phyloP scores from a whole-genome alignment of 2,113 vertebrate genomes.

The Podarcis cretensis region DNA sequence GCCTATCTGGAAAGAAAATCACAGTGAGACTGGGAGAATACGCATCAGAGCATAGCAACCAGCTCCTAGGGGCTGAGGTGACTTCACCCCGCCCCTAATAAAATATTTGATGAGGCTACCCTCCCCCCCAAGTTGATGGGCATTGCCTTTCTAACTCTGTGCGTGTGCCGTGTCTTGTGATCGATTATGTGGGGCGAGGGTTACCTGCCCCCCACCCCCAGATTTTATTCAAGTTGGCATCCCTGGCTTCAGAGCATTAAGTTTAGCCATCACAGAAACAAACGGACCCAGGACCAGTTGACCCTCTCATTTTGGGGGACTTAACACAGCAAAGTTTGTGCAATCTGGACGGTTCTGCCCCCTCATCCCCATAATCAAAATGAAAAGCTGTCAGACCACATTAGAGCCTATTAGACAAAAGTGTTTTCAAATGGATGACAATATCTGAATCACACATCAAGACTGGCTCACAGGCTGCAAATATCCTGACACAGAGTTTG shows the following conservation, averaged over 20 bases:
- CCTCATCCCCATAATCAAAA: neutral
- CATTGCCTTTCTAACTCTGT: too few relatives aligned
- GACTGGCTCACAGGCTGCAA: neutral
- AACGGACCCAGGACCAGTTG: neutral
- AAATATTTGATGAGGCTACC: neutral
- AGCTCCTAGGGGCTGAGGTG: too few relatives aligned
- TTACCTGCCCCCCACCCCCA: too few relatives aligned
- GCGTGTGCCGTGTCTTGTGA: too few relatives aligned
- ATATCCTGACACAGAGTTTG: neutral
- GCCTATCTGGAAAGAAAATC: neutral
- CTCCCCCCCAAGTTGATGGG: too few relatives aligned
- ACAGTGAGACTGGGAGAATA: neutral
- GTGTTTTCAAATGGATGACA: neutral
- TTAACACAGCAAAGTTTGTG: neutral
- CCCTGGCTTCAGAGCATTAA: too few relatives aligned
- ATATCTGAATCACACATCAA: neutral
- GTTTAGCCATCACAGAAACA: neutral
- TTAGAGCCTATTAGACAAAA: neutral
- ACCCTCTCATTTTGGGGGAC: neutral
- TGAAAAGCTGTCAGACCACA: neutral
- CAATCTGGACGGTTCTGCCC: neutral
- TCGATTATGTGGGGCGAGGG: too few relatives aligned
- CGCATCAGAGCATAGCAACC: too few relatives aligned
- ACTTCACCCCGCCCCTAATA: too few relatives aligned
- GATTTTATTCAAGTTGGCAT: too few relatives aligned